Base-by-base conservation (phyloP, 2,113 vertebrate genomes). In the Gallinago jamesoni region DNA sequence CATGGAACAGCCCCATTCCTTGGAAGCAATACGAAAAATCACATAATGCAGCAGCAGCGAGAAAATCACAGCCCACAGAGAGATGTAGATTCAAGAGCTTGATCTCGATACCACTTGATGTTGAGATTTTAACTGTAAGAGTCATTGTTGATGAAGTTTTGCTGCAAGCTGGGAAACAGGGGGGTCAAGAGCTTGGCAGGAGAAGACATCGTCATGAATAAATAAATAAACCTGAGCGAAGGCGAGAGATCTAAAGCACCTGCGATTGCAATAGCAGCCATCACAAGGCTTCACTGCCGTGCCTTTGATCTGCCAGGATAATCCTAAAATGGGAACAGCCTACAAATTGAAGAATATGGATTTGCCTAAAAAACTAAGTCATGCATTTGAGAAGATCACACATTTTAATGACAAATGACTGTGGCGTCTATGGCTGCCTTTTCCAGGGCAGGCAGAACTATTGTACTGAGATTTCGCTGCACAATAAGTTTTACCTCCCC, bases 341-440 rank as follows among this genome's bases (percentile, higher is more conserved):
- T 57, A 80, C 94, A 89, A 79, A 94, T 62, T 62, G 52, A 41
- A 52, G 86, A 83, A 57, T 80, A 56, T 63, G 78, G 84, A 73
- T 91, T 90, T 95, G 84, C 47, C 85, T 93, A 48, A 95, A 95
- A 79, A 92, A 59, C 48, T 8, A 55, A 88, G 66, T 62, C 63
- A 10, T 76, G 83, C 76, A 6, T 95, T 91, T 95, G 97, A 90
- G 90, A 89, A 83, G 87, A 94, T 97, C 89, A 89, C 75, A 83
- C 64, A n/a, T 95, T 95, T 96, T 89, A 93, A 95, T 95, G 88
- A 94, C 92, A 96, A 89, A 59, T 68, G 48, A 45, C 81, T 90
- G 25, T 50, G 87, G 66, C 11, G 10, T 27, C 66, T 14, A 1
- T 5, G 52, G 82, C 43, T 20, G 31, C 78, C 69, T 45, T 53